phyloP scores from a whole-genome alignment of 2,797 vertebrate genomes.

The Cyclopterus lumpus region DNA sequence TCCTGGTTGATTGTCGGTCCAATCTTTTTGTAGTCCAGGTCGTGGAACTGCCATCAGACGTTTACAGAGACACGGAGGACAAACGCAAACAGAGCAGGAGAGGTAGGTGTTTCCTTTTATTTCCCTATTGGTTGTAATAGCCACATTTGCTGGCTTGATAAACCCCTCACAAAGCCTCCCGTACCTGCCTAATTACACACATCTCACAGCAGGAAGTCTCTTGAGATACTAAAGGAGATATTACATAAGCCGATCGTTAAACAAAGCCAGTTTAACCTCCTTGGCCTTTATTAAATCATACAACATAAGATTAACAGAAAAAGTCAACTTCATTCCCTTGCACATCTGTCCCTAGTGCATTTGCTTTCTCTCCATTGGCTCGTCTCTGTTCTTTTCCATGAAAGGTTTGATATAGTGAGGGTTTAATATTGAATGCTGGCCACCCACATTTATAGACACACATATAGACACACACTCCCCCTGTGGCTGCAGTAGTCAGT shows the following conservation, averaged over 20 bases:
- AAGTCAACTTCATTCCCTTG: conserved; percentile 38
- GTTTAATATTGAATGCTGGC: conserved; percentile 59
- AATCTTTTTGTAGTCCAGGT: conserved; percentile 8
- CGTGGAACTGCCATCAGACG: conserved; percentile 28
- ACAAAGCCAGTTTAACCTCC: conserved; percentile 7
- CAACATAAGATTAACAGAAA: conserved; percentile 11
- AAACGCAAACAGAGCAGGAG: not conserved
- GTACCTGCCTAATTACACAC: conserved; percentile 25
- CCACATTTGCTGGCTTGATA: not conserved
- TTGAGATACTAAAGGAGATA: not conserved
- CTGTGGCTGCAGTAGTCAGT: conserved; percentile 51
- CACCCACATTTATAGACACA: conserved; percentile 14
- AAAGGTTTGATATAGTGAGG: conserved; percentile 41
- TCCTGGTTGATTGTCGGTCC: not conserved
- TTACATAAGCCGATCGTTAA: conserved; percentile 23
- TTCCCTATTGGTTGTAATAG: conserved; percentile 9
- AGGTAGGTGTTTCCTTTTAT: conserved; percentile 25
- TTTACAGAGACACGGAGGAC: conserved; percentile 22
- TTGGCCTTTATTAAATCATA: conserved; percentile 19
- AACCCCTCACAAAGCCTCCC: conserved; percentile 3
- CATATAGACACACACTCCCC: not conserved
- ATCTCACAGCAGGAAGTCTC: not conserved
- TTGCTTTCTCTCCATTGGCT: conserved; percentile 31
- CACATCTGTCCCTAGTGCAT: conserved; percentile 26
- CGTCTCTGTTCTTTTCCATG: conserved; percentile 20